Base-by-base conservation (phyloP, 2,888 invertebrate genomes). In the Pseudoips prasinana region DNA sequence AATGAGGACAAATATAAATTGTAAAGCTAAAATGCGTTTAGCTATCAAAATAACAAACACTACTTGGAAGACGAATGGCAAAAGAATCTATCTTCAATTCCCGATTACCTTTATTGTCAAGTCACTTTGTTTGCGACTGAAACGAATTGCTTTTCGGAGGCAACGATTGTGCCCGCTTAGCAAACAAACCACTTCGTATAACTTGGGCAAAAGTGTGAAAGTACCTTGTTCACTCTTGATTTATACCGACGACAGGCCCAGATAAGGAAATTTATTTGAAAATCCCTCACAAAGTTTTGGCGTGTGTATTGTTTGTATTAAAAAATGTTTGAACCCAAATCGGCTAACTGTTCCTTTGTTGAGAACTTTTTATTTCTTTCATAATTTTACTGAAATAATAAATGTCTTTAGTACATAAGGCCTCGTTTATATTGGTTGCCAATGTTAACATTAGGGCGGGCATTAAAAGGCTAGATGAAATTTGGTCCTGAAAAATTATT, bases 201-300 rank as follows among this genome's bases (percentile, higher is more conserved):
- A 66, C 61, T 65, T 69, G 51, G 47, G 48, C 50, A 56, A 58
- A 70, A 69, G 65, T 67, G 62, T 59, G 58, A 59, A 67, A 72
- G 64, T 61, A 49, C 58, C 60, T 64, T 59, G 60, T 72, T 67
- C 65, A 58, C 39, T 57, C 52, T 54, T 67, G 73, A 73, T 78
- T 74, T 71, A 75, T 74, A 73, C 63, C 64, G 60, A 67, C 60
- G 66, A 64, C 62, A 63, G 50, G 35, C 33, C 45, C 58, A 73
- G 73, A 77, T 75, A 76, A 65, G 63, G 55, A 60, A 69, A 70
- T 73, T 73, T 70, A 70, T 67, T 64, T 58, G 50, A 51, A 63
- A 64, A 46, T 43, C 59, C 33, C 34, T 44, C 40, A 47, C 41
- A 52, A 58, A 68, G 64, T 70, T 64, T 68, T 64, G 44, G 46